Percentiles rank a stretch among this genome's conserved stretches.
These are phyloP conservation scores for Myioborus miniatus DNA, from an alignment of 2,797 vertebrate genomes.

Conservation along the genomic window DNA sequence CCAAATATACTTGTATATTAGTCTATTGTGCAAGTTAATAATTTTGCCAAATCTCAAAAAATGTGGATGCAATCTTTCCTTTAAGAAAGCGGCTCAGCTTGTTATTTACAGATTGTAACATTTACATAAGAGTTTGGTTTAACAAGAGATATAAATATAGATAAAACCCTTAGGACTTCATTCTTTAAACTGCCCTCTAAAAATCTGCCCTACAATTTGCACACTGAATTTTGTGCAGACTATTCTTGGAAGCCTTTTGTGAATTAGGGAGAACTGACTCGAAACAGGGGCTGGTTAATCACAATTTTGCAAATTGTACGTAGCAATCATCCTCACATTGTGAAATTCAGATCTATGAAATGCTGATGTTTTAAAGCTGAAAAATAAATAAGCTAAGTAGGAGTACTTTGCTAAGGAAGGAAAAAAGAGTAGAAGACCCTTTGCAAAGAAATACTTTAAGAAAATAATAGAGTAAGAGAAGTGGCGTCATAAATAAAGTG, in stretches of 20 bases:
- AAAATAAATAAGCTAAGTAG: slow-evolving; percentile 80
- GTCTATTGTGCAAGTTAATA: slow-evolving; percentile 76
- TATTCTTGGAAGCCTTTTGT: slow-evolving; percentile 83
- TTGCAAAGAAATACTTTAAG: slow-evolving; percentile 69
- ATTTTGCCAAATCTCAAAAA: slow-evolving; percentile 79
- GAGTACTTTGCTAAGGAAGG: slow-evolving; percentile 63
- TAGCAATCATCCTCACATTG: slow-evolving; percentile 83
- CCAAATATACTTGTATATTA: slow-evolving; percentile 75
- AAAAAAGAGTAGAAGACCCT: slow-evolving; percentile 54
- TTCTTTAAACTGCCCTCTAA: slow-evolving; percentile 83
- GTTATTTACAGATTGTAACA: slow-evolving; percentile 82
- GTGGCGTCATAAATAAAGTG: background rate
- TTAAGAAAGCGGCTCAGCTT: slow-evolving; percentile 75
- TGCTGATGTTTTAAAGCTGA: slow-evolving; percentile 81
- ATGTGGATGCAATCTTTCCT: slow-evolving; percentile 76
- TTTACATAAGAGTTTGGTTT: slow-evolving; percentile 82
- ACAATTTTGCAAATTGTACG: slow-evolving; percentile 83
- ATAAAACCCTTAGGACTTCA: slow-evolving; percentile 81
- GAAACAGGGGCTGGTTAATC: slow-evolving; percentile 81
- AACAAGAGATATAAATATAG: slow-evolving; percentile 84
- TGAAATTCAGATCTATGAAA: slow-evolving; percentile 81
- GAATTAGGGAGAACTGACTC: slow-evolving; percentile 79
- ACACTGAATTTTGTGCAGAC: slow-evolving; percentile 80
- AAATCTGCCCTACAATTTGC: slow-evolving; percentile 82
- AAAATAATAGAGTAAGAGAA: slow-evolving; percentile 27